These are phyloP conservation scores for Mythimna ferrago DNA, from an alignment of 2,888 invertebrate species.

Conservation along the genomic window DNA sequence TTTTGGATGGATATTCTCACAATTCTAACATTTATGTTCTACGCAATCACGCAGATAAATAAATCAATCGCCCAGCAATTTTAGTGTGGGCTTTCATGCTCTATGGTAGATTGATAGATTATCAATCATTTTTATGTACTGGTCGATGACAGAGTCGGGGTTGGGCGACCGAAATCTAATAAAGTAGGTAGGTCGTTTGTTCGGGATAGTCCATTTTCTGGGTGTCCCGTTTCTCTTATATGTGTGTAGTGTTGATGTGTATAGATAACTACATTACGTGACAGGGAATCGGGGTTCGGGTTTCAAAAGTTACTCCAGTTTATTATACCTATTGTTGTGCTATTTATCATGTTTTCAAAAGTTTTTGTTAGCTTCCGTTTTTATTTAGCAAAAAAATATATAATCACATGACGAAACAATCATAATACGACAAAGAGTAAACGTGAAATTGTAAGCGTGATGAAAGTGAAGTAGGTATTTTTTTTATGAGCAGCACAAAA, in stretches of 20 bases:
- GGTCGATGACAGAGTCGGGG: constrained; percentile 55
- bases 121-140: constrained; percentile 66
- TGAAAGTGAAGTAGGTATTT: not conserved
- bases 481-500: constrained; percentile 18
- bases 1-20: too few species aligned
- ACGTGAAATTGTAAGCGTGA: not conserved
- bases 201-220: constrained; percentile 67
- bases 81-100: constrained; percentile 25
- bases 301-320: constrained; percentile 46
- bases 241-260: constrained; percentile 64
- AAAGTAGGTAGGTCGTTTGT: constrained; percentile 71
- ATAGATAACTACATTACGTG: constrained; percentile 69
- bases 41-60: constrained; percentile 39
- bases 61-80: constrained; percentile 33
- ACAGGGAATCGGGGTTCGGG: constrained; percentile 44
- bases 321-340: constrained; percentile 19
- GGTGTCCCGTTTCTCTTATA: constrained; percentile 55
- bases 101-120: constrained; percentile 56
- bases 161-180: constrained; percentile 68
- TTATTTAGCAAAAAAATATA: constrained; percentile 2
- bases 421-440: not conserved
- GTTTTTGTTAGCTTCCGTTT: constrained; percentile 2
- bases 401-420: not conserved
- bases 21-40: constrained; percentile 33
- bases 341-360: constrained; percentile 18